Conservation (phyloP, 2,888 invertebrate species). For the Nomada fabriciana region DNA sequence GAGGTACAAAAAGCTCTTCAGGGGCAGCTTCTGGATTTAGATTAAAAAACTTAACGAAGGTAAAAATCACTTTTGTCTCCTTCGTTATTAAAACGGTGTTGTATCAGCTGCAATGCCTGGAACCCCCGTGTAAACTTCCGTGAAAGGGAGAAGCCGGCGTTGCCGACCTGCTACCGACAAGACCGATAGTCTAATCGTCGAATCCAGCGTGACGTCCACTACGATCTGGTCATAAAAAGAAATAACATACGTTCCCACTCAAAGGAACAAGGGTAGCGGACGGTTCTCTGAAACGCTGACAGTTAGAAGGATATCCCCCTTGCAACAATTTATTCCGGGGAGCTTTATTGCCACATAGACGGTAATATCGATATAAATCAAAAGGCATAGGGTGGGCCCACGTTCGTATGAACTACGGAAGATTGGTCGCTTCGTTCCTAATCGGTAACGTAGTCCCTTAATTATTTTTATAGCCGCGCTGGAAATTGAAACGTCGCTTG, state of each 20-base stretch:
- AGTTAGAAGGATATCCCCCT: neutral
- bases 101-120: neutral
- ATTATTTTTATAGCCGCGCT: conserved; percentile 57
- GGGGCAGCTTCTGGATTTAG: conserved; percentile 6
- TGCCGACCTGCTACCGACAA: neutral
- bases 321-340: neutral
- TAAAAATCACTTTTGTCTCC: conserved; percentile 8
- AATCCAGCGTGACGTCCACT: neutral
- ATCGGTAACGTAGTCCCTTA: conserved; percentile 55
- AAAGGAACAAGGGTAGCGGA: conserved; percentile 5
- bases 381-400: neutral
- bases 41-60: conserved; percentile 38
- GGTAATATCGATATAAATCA: conserved; percentile 15
- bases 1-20: conserved; percentile 25
- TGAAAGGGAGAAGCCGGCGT: neutral
- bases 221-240: neutral
- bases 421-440: conserved; percentile 36
- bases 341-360: neutral
- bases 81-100: conserved; percentile 16
- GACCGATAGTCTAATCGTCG: neutral
- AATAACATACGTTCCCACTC: conserved; percentile 25
- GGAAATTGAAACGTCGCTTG: conserved; percentile 59
- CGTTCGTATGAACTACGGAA: neutral
- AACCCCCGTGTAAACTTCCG: neutral
- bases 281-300: neutral